Conservation (phyloP, 2,113 vertebrate species). For the Cheilinus undulatus region DNA sequence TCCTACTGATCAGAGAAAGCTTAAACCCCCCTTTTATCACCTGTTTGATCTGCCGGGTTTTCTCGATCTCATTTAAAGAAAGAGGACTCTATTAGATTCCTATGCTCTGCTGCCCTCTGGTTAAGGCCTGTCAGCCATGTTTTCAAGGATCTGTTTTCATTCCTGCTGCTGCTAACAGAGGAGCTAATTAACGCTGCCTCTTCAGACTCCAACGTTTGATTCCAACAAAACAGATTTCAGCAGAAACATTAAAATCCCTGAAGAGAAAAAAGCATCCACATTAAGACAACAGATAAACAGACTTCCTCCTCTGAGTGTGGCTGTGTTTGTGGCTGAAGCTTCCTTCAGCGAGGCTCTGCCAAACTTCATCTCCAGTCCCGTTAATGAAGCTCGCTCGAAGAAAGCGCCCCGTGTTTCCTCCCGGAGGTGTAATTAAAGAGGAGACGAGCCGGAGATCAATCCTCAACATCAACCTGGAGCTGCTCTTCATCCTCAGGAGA, state of each 20-base stretch:
- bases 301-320: too few relatives aligned
- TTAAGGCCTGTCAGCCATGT: too few relatives aligned
- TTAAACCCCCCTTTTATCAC: too few relatives aligned
- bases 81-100: too few relatives aligned
- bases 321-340: not conserved
- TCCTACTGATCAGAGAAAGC: too few relatives aligned
- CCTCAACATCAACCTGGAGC: conserved; percentile 60
- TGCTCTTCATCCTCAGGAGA: conserved; percentile 59
- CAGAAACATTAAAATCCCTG: not conserved
- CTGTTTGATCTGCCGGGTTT: too few relatives aligned
- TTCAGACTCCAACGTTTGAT: not conserved
- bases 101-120: too few relatives aligned
- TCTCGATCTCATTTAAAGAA: too few relatives aligned
- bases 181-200: conserved; percentile 22
- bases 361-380: conserved; percentile 25
- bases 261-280: not conserved
- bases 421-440: conserved; percentile 69
- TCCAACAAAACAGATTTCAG: not conserved
- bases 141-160: not conserved
- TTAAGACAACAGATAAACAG: not conserved
- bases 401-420: conserved; percentile 57
- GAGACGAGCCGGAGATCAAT: conserved; percentile 60
- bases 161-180: conserved; percentile 17
- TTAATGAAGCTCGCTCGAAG: conserved; percentile 34
- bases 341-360: not conserved